These are phyloP conservation scores for Brachionus angularis DNA, from an alignment of 1,140 invertebrate genomes.

Conservation along the genomic window DNA sequence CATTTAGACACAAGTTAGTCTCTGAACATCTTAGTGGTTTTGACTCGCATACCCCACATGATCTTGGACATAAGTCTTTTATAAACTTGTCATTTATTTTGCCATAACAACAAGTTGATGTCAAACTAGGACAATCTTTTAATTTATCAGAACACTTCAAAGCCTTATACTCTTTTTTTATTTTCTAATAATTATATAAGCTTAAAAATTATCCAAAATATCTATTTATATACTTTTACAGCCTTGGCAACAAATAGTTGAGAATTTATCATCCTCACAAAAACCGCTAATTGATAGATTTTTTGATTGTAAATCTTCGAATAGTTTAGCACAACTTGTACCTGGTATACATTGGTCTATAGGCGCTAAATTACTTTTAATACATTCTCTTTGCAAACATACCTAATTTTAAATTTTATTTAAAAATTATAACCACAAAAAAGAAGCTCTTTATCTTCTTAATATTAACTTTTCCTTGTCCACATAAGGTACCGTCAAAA, in stretches of 20 bases:
- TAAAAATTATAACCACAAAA: neutral
- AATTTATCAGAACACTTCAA: neutral
- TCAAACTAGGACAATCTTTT: constrained; percentile 10
- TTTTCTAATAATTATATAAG: neutral
- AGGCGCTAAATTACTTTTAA: neutral
- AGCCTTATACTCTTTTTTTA: constrained; percentile 23
- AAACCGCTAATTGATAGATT: neutral
- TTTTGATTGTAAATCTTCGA: neutral
- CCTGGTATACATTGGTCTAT: constrained; percentile 16
- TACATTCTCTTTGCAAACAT: neutral
- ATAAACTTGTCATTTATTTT: neutral
- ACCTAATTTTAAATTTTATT: neutral
- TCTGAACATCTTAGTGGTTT: neutral
- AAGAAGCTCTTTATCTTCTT: neutral
- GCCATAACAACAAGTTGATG: neutral
- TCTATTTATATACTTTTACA: constrained; percentile 32
- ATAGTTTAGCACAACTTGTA: neutral
- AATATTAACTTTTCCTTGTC: constrained; percentile 7
- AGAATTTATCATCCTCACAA: neutral
- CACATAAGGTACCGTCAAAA: constrained; percentile 24
- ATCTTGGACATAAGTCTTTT: neutral
- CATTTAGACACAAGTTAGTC: neutral
- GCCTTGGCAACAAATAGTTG: neutral
- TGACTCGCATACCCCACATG: neutral
- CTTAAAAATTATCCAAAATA: neutral